Conservation (phyloP, 2,888 invertebrate species). For the Selenia dentaria region DNA sequence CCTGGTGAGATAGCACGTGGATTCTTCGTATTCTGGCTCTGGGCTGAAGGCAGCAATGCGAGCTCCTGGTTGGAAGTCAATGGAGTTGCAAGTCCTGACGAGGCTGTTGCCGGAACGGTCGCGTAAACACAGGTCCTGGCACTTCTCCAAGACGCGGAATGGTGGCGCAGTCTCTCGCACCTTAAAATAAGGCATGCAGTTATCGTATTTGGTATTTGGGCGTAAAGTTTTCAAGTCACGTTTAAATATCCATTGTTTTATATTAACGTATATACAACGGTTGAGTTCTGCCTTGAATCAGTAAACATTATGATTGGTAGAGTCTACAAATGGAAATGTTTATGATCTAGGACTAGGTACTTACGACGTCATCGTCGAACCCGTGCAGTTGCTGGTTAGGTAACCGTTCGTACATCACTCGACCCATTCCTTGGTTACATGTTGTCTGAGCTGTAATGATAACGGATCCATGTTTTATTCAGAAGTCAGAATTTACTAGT, state of each 20-base stretch:
- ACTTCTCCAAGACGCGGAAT: slow-evolving; percentile 94
- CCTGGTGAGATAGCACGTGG: slow-evolving; percentile 93
- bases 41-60: slow-evolving; percentile 93
- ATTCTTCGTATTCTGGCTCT: slow-evolving; percentile 94
- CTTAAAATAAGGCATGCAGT: slow-evolving; percentile 54
- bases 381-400: slow-evolving; percentile 96
- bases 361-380: slow-evolving; percentile 94
- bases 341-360: slow-evolving; percentile 43
- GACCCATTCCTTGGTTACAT: slow-evolving; percentile 95
- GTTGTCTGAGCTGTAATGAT: slow-evolving; percentile 91
- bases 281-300: slow-evolving; percentile 8
- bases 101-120: slow-evolving; percentile 93
- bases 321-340: not conserved
- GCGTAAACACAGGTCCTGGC: slow-evolving; percentile 93
- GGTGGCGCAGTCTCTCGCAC: slow-evolving; percentile 93
- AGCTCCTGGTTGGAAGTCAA: slow-evolving; percentile 96
- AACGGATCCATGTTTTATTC: not conserved
- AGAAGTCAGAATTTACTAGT: too few relatives aligned
- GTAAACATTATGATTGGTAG: slow-evolving; percentile 13
- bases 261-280: not conserved
- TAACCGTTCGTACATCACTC: slow-evolving; percentile 94
- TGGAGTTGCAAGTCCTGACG: slow-evolving; percentile 93
- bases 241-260: too few relatives aligned
- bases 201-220: slow-evolving; percentile 10
- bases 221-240: not conserved